phyloP scores from a whole-genome alignment of 37 sponge, comb jelly and placozoan genomes.

The Geodia barretti region DNA sequence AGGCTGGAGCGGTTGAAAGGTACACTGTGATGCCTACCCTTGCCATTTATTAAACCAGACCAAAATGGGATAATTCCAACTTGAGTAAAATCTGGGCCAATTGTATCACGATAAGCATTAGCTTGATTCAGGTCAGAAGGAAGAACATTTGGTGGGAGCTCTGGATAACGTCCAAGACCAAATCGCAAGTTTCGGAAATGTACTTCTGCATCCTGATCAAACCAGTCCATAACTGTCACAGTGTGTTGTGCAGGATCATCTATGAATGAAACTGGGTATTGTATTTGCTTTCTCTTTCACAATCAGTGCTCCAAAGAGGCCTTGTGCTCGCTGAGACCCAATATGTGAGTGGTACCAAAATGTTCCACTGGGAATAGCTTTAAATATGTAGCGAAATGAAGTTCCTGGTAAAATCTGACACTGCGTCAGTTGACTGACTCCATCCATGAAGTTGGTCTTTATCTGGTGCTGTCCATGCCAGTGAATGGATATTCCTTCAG shows the following conservation, averaged over 20 bases:
- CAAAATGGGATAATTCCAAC: constrained; percentile 59
- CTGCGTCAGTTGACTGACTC: constrained; percentile 68
- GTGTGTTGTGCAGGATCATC: constrained; percentile 63
- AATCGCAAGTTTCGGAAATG: constrained; percentile 27
- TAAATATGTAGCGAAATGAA: constrained; percentile 61
- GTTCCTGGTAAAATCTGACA: constrained; percentile 55
- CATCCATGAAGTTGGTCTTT: constrained; percentile 75
- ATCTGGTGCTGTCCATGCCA: constrained; percentile 86
- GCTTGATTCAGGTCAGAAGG: neutral
- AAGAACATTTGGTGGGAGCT: neutral
- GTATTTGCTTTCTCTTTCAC: constrained; percentile 32
- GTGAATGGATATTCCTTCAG: constrained; percentile 70
- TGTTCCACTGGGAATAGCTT: constrained; percentile 63
- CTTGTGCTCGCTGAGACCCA: constrained; percentile 74
- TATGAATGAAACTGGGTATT: neutral
- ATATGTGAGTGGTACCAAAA: constrained; percentile 87
- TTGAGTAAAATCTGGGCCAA: constrained; percentile 45
- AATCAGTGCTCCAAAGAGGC: constrained; percentile 77
- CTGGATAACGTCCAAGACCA: constrained; percentile 30
- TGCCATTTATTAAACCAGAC: constrained; percentile 84
- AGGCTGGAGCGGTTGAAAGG: constrained; percentile 10
- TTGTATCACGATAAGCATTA: constrained; percentile 7
- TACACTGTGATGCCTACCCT: constrained; percentile 46
- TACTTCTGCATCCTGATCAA: constrained; percentile 34
- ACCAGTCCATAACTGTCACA: constrained; percentile 72